Evolutionary conservation across 1,140 invertebrate species (phyloP), one percentile per base, ranked within the genome.

Genomic region (Sitodiplosis mosellana): DNA sequence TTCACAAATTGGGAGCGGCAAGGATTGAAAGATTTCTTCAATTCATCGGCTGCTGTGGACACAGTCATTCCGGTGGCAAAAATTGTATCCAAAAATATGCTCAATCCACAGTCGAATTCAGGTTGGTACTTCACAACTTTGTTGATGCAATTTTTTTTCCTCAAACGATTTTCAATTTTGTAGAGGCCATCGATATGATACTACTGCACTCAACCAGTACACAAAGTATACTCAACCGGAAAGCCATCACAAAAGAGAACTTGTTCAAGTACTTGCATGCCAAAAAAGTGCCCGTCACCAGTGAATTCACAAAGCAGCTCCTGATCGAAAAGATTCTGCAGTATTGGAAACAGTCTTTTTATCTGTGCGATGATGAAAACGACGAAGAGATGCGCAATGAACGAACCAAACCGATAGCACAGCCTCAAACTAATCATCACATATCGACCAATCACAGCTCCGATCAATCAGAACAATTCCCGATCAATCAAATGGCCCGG

Each of bases 161-260:
- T 3, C 4, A 15, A n/a, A 40, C 14, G 37, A 15, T 15, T 15
- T 40, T 38, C 53, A 54, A 49, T 46, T n/a, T 64, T 65, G 22
- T 53, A 73, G 71, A 70, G 33, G 70, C 71, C 2, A 53, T 69
- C 6, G 53, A 63, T 36, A 59, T 57, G 12, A 60, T 73, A 12
- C 53, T 63, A 10, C 58, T 60, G 17, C 66, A 72, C 49, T 59
- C 65, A 1, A 49, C 54, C 2, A 62, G 68, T 48, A 49, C 55
- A 7, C 36, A 56, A 46, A 63, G 61, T 19, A 52, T 73, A 27
- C 52, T 73, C 1, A 60, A 56, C 33, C 63, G 70, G 48, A 69
- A 67, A 48, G 47, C 54, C 12, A 54, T 74, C 1, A 70, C 69
- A 1, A 64, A 56, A 48, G 65, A 67, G 43, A 46, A 69, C 18